phyloP scores from a whole-genome alignment of 1,140 invertebrate species.

The Cotesia typhae region DNA sequence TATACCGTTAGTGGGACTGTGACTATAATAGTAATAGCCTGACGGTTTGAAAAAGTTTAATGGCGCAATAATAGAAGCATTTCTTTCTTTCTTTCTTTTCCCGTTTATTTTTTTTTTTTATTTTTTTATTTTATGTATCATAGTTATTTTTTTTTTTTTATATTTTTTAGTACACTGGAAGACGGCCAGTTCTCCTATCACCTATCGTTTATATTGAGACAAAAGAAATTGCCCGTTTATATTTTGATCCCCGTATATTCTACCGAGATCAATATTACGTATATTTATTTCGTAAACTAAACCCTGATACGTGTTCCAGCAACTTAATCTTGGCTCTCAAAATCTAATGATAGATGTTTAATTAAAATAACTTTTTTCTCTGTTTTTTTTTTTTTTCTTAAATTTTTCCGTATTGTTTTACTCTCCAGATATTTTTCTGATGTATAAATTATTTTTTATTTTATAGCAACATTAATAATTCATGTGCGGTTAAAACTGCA shows the following conservation, averaged over 20 bases:
- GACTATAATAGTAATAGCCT: constrained; percentile 6
- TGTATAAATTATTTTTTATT: too few relatives aligned
- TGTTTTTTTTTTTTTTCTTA: too few relatives aligned
- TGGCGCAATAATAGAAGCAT: constrained; percentile 48
- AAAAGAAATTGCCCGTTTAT: constrained; percentile 10
- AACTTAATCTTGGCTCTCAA: too few relatives aligned
- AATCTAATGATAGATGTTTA: too few relatives aligned
- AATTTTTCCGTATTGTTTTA: too few relatives aligned
- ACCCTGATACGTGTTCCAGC: too few relatives aligned
- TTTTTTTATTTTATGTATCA: constrained; percentile 12
- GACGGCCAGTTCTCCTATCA: constrained; percentile 5
- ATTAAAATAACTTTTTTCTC: too few relatives aligned
- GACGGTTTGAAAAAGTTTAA: constrained; percentile 46
- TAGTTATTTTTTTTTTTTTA: background rate
- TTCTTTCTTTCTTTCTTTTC: constrained; percentile 12
- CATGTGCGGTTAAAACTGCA: constrained; percentile 17
- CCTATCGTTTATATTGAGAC: background rate
- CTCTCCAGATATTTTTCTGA: too few relatives aligned
- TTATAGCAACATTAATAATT: constrained; percentile 25
- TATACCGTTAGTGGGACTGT: constrained; percentile 24
- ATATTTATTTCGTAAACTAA: too few relatives aligned
- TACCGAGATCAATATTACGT: too few relatives aligned
- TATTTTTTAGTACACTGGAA: constrained; percentile 10
- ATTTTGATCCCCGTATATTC: constrained; percentile 2
- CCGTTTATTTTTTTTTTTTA: background rate